phyloP scores from a whole-genome alignment of 2,888 invertebrate genomes.

The Dicyrtoma fusca region DNA sequence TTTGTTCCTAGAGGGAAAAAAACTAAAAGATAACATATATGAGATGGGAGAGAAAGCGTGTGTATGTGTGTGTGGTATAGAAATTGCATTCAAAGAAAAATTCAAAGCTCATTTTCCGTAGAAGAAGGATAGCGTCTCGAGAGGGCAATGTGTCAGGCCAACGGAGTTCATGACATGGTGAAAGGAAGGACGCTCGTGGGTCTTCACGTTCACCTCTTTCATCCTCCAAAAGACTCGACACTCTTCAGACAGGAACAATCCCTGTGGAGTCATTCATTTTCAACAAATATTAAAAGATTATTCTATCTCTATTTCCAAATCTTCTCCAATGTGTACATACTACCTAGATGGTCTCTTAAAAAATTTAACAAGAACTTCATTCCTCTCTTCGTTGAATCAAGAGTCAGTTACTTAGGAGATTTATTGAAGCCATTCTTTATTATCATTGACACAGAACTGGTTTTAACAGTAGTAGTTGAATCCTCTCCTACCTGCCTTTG shows the following conservation, averaged over 20 bases:
- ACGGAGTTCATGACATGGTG: constrained; percentile 40
- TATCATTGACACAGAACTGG: no score
- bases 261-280: constrained; percentile 32
- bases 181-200: constrained; percentile 30
- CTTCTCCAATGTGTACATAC: no score
- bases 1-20: neutral
- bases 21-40: neutral
- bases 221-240: neutral
- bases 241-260: constrained; percentile 37
- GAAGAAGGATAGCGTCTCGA: constrained; percentile 33
- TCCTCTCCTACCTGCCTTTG: no score
- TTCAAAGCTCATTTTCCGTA: constrained; percentile 20
- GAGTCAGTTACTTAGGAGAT: no score
- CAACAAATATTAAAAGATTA: constrained; percentile 32
- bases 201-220: constrained; percentile 28
- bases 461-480: no score
- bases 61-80: neutral
- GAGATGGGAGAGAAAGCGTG: neutral
- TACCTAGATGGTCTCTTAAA: no score
- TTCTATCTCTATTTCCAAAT: neutral
- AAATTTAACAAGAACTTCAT: no score
- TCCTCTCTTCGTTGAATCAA: no score
- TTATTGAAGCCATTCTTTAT: no score
- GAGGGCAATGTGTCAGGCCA: constrained; percentile 44
- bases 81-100: constrained; percentile 32